These are phyloP conservation scores for Carcharodon carcharias DNA, from an alignment of 2,797 vertebrate genomes.

Conservation along the genomic window DNA sequence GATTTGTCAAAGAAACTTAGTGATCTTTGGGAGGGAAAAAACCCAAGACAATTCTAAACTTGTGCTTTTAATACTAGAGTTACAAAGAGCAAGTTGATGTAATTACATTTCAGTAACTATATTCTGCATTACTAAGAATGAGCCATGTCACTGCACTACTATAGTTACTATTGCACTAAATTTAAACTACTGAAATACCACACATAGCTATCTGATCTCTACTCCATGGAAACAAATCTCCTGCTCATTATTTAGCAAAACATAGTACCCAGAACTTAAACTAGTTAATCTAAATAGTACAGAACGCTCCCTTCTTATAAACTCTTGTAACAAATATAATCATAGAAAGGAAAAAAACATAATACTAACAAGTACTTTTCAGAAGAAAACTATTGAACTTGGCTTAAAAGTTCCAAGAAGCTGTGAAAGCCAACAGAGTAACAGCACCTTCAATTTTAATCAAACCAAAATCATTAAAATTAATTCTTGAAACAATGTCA, in stretches of 20 bases:
- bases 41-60: background rate
- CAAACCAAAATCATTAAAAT: conserved; percentile 33
- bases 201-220: conserved; percentile 67
- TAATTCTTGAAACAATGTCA: conserved; percentile 3
- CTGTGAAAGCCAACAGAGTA: background rate
- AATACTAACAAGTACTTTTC: no score
- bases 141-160: conserved; percentile 60
- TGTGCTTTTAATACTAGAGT: background rate
- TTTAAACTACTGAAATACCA: conserved; percentile 78
- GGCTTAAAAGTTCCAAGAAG: background rate
- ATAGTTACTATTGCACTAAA: conserved; percentile 74
- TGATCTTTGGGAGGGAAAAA: background rate
- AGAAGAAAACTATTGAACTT: no score
- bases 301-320: background rate
- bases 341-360: background rate
- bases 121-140: conserved; percentile 41
- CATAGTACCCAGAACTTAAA: conserved; percentile 23
- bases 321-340: background rate
- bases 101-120: background rate
- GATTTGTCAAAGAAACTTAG: background rate
- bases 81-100: conserved; percentile 16
- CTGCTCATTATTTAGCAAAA: conserved; percentile 51
- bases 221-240: conserved; percentile 63
- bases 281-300: background rate
- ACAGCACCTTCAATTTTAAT: background rate